A percentile compares a stretch with the other conserved stretches of the same genome.
phyloP scores from a whole-genome alignment of 2,113 vertebrate genomes.

The Pterocles burchelli region DNA sequence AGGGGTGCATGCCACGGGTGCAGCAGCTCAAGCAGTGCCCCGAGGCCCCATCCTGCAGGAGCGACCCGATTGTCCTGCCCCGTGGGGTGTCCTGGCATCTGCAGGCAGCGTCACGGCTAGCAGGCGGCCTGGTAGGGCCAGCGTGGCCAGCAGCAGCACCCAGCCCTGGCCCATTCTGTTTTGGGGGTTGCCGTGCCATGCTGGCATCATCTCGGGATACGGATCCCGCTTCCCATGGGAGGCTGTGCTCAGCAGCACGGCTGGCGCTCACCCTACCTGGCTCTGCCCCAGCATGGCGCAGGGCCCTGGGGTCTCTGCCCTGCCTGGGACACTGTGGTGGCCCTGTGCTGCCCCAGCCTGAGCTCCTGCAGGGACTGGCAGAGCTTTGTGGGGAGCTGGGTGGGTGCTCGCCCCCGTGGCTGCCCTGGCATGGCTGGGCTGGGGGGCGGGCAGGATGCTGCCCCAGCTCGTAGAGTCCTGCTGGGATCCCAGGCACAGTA shows the following conservation, averaged over 20 bases:
- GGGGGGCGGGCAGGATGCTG: background rate
- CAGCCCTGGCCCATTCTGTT: rapidly evolving
- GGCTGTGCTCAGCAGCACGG: rapidly evolving
- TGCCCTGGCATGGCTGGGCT: rapidly evolving
- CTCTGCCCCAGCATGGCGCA: rapidly evolving
- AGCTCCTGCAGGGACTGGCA: background rate
- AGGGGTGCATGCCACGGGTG: rapidly evolving
- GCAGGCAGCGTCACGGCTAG: rapidly evolving
- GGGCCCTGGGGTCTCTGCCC: background rate
- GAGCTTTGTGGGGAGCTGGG: background rate
- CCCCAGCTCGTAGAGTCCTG: background rate
- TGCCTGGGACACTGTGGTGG: rapidly evolving
- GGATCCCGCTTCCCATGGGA: rapidly evolving
- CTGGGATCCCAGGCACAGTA: rapidly evolving
- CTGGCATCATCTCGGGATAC: background rate
- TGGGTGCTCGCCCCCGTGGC: rapidly evolving
- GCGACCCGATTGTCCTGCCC: background rate
- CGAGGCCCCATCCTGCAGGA: background rate
- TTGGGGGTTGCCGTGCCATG: rapidly evolving
- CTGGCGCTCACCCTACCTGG: rapidly evolving
- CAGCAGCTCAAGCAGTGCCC: background rate
- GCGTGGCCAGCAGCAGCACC: background rate
- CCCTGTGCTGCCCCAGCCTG: background rate
- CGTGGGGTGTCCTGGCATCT: rapidly evolving
- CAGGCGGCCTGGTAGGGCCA: background rate